These are phyloP conservation scores for Enteromius treurensis DNA, from an alignment of 2,797 vertebrate species.

Conservation along the genomic window DNA sequence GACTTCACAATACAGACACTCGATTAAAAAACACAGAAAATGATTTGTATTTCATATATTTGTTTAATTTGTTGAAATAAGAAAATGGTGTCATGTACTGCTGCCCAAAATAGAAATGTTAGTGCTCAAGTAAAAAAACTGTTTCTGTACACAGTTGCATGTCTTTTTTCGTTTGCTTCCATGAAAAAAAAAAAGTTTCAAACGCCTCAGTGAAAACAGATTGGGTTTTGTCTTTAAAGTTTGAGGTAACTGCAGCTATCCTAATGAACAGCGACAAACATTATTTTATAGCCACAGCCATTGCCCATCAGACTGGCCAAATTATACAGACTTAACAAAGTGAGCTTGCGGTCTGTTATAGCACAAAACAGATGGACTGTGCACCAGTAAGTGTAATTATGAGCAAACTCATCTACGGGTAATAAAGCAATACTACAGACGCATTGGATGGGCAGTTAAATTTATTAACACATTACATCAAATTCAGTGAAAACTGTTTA, in stretches of 20 bases:
- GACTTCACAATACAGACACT: conserved; percentile 9
- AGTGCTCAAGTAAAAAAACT: conserved; percentile 7
- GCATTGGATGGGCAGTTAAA: conserved; percentile 24
- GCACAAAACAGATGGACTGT: not conserved
- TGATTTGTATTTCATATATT: conserved; percentile 20
- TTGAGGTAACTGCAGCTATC: not conserved
- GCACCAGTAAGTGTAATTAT: not conserved
- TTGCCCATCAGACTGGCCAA: not conserved
- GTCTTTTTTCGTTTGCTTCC: not conserved
- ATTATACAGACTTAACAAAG: not conserved
- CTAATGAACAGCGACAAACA: not conserved
- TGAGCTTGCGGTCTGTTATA: not conserved
- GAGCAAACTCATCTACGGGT: not conserved
- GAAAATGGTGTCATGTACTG: not conserved
- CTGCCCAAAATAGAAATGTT: not conserved
- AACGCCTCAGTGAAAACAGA: not conserved
- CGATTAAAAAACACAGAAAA: not conserved
- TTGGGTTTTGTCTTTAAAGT: not conserved
- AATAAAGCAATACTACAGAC: not conserved
- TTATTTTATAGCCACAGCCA: not conserved
- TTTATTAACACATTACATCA: conserved; percentile 69
- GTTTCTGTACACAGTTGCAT: not conserved
- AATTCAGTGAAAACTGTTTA: conserved; percentile 59
- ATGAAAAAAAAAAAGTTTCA: not conserved
- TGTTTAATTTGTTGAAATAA: not conserved